Conservation (phyloP, 2,888 invertebrate species). For the Drosophila affinis region DNA sequence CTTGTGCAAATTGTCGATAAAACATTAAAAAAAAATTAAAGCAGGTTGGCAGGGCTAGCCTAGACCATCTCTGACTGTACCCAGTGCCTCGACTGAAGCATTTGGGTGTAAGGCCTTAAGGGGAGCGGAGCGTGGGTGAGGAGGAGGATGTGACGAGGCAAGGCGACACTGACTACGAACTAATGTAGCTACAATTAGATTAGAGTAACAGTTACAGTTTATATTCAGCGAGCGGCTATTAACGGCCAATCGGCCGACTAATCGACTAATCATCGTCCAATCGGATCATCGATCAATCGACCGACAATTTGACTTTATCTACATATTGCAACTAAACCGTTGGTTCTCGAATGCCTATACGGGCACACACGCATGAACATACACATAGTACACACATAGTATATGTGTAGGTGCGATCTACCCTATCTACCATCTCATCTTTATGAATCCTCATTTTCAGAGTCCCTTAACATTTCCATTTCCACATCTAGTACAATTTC, state of each 20-base stretch:
- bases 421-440: slow-evolving; percentile 4
- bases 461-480: slow-evolving; percentile 1
- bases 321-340: slow-evolving; percentile 77
- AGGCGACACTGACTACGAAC: slow-evolving; percentile 43
- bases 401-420: background rate
- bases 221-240: background rate
- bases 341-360: slow-evolving; percentile 40
- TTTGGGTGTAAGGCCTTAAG: background rate
- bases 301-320: slow-evolving; percentile 57
- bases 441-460: slow-evolving; percentile 2
- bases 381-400: background rate
- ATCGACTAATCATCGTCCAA: slow-evolving; percentile 1
- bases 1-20: slow-evolving; percentile 17
- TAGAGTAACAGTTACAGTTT: slow-evolving; percentile 10
- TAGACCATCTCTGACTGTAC: slow-evolving; percentile 1
- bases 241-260: background rate
- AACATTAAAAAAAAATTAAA: slow-evolving; percentile 18
- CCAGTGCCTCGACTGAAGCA: background rate
- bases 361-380: slow-evolving; percentile 2
- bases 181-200: slow-evolving; percentile 26
- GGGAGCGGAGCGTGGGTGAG: background rate
- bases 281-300: slow-evolving; percentile 1
- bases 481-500: background rate
- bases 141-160: slow-evolving; percentile 10
- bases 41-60: background rate